These are phyloP conservation scores for Enoplosus armatus DNA, from an alignment of 2,797 vertebrate species.

Conservation along the genomic window DNA sequence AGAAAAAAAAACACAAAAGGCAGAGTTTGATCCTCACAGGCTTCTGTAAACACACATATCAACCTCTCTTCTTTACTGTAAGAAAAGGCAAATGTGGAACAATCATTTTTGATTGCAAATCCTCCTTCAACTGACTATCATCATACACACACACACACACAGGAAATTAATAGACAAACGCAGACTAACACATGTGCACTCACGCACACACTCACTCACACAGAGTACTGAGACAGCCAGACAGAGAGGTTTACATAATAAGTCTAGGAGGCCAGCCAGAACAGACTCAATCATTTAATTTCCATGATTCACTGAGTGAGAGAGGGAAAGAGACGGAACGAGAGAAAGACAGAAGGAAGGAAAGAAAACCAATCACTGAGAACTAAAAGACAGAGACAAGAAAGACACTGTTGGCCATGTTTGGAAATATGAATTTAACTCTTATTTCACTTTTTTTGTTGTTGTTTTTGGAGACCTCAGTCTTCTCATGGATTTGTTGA, in stretches of 20 bases:
- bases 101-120: conserved; percentile 10
- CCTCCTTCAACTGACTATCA: conserved; percentile 9
- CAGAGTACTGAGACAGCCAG: conserved; percentile 62
- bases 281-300: conserved; percentile 73
- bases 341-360: conserved; percentile 12
- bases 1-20: conserved; percentile 12
- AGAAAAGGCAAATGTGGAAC: neutral
- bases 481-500: neutral
- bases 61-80: neutral
- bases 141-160: conserved; percentile 16
- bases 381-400: conserved; percentile 9
- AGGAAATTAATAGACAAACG: conserved; percentile 41
- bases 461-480: neutral
- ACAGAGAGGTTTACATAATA: conserved; percentile 79
- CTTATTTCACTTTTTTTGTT: neutral
- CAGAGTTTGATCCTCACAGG: conserved; percentile 29
- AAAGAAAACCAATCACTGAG: conserved; percentile 17
- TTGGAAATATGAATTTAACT: neutral
- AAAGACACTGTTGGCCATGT: neutral
- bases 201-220: conserved; percentile 8
- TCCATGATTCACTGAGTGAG: conserved; percentile 75
- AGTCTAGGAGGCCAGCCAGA: conserved; percentile 73
- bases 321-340: neutral
- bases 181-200: conserved; percentile 7
- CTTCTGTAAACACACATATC: conserved; percentile 11